Percentiles rank a stretch among this genome's conserved stretches.
Conservation (phyloP, 2,113 vertebrate genomes). For the Neolamprologus sp. region DNA sequence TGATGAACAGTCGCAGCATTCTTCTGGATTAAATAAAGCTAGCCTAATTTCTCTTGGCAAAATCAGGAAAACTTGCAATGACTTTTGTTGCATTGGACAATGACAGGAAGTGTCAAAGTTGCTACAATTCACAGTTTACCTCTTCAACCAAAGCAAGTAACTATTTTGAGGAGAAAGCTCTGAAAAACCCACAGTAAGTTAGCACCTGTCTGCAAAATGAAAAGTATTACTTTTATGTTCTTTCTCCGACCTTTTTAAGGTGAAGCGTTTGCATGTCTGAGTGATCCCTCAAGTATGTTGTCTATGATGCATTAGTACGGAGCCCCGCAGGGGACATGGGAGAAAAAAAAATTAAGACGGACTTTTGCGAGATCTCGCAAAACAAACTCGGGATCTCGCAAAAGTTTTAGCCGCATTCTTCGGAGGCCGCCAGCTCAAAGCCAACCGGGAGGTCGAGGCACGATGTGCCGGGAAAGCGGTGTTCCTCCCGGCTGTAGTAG, state of each 20-base stretch:
- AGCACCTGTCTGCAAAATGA: not conserved
- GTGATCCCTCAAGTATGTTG: too few species aligned
- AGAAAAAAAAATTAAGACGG: too few species aligned
- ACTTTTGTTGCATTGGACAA: not conserved
- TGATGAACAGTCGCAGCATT: not conserved
- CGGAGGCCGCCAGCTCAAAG: too few species aligned
- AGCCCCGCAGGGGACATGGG: fast-evolving
- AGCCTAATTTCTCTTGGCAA: not conserved
- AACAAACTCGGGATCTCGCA: too few species aligned
- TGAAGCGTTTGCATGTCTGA: not conserved
- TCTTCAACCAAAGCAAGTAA: not conserved
- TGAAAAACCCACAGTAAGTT: not conserved
- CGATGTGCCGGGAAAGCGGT: too few species aligned
- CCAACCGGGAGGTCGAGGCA: too few species aligned
- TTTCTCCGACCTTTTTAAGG: not conserved
- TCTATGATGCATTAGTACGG: not conserved
- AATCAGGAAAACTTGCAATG: not conserved
- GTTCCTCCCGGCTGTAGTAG: too few species aligned
- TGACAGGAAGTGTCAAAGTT: not conserved
- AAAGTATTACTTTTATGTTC: not conserved
- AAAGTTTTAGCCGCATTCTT: too few species aligned
- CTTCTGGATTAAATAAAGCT: not conserved
- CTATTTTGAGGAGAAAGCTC: not conserved
- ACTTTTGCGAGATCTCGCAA: too few species aligned
- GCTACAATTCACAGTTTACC: not conserved